Percentiles rank a stretch among this genome's conserved stretches.
Conservation (phyloP, 2,888 invertebrate genomes). For the Drepanosiphum platanoidis region DNA sequence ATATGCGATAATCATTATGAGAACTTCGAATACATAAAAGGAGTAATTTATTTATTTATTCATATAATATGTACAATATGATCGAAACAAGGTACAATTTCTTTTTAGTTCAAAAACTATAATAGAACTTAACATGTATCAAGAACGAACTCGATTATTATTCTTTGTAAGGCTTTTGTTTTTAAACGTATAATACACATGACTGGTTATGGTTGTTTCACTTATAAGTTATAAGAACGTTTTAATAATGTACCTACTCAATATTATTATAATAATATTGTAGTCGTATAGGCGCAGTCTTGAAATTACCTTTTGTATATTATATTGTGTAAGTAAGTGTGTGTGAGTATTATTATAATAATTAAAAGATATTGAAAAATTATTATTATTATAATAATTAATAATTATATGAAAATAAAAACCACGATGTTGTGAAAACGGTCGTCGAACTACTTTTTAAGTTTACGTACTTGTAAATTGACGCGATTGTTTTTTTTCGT, state of each 20-base stretch:
- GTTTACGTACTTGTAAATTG: neutral
- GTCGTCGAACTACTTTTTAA: neutral
- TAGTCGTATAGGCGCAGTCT: conserved; percentile 22
- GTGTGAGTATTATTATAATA: conserved; percentile 17
- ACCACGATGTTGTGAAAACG: neutral
- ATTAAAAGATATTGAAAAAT: neutral
- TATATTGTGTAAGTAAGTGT: neutral
- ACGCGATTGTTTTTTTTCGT: too few species aligned
- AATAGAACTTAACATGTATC: neutral
- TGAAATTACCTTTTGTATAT: conserved; percentile 20
- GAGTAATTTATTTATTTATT: too few species aligned
- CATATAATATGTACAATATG: neutral
- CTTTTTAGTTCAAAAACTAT: neutral
- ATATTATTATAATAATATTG: conserved; percentile 34
- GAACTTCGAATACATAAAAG: too few species aligned
- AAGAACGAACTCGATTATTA: neutral
- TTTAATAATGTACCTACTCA: neutral
- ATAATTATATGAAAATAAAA: conserved; percentile 9
- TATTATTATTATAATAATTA: neutral
- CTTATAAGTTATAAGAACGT: neutral
- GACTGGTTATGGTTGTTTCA: conserved; percentile 28
- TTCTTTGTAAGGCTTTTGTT: conserved; percentile 24
- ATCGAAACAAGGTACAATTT: neutral
- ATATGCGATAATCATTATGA: too few species aligned
- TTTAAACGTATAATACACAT: conserved; percentile 50